A percentile compares a stretch with the other conserved stretches of the same genome.
Conservation (phyloP, 2,113 vertebrate species). For the Xenopus tropicalis region UCB_Xtro_10.0 CM004450.2:42406501-42407000, state of each 20-base stretch:
- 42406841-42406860: slow-evolving; percentile 34
- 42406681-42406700: slow-evolving; percentile 46
- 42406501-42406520: too few species aligned
- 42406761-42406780: slow-evolving; percentile 43
- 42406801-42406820: slow-evolving; percentile 38
- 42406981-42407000: too few species aligned
- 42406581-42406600: slow-evolving; percentile 20
- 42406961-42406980: too few species aligned
- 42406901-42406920: too few species aligned
- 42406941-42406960: too few species aligned
- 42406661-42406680: slow-evolving; percentile 40
- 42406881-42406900: too few species aligned
- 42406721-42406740: slow-evolving; percentile 41
- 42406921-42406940: too few species aligned
- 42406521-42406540: too few species aligned
- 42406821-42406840: slow-evolving; percentile 36
- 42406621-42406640: slow-evolving; percentile 18
- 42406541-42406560: too few species aligned
- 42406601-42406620: slow-evolving; percentile 1
- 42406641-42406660: slow-evolving; percentile 27
- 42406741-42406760: slow-evolving; percentile 45
- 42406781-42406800: slow-evolving; percentile 30
- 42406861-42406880: slow-evolving; percentile 1
- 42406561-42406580: neutral
- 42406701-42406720: slow-evolving; percentile 46